A percentile compares a stretch with the other conserved stretches of the same genome.
Conservation (phyloP, 2,113 vertebrate genomes). For the Phylloscopus whistleri region DNA sequence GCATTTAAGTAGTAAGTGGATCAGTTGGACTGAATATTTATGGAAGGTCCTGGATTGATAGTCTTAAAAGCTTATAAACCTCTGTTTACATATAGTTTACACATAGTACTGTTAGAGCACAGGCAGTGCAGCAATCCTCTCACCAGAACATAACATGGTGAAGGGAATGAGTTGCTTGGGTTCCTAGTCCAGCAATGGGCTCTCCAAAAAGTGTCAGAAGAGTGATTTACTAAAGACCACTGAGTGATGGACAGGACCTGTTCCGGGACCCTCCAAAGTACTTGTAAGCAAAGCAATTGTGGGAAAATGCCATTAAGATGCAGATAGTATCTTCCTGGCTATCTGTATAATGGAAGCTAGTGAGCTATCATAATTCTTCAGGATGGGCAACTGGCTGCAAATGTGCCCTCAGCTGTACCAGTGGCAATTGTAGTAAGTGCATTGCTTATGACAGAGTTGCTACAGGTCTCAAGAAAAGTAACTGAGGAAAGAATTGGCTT, state of each 20-base stretch:
- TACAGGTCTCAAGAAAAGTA: conserved; percentile 10
- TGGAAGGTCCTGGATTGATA: neutral
- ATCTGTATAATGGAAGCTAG: conserved; percentile 24
- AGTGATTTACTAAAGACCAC: neutral
- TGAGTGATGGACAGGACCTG: conserved; percentile 11
- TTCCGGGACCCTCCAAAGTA: conserved; percentile 3
- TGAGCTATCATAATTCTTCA: conserved; percentile 32
- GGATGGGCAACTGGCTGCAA: neutral
- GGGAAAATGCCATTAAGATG: conserved; percentile 52
- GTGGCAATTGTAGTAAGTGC: neutral
- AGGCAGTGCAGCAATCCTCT: neutral
- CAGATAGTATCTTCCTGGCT: conserved; percentile 29
- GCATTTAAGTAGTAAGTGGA: neutral
- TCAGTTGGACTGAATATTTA: conserved; percentile 6
- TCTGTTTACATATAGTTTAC: conserved; percentile 35
- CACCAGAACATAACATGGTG: neutral
- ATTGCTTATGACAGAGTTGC: neutral
- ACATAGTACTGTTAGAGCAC: neutral
- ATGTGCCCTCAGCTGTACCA: neutral
- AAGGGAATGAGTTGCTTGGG: neutral
- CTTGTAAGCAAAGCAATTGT: conserved; percentile 44
- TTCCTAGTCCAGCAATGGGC: neutral
- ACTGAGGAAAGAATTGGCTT: conserved; percentile 51
- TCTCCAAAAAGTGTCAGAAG: conserved; percentile 8
- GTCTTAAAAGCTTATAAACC: conserved; percentile 43